Evolutionary conservation across 2,888 invertebrate species (phyloP), one percentile per base, ranked within the genome.

Genomic region (Cecidostiba fungosa): DNA sequence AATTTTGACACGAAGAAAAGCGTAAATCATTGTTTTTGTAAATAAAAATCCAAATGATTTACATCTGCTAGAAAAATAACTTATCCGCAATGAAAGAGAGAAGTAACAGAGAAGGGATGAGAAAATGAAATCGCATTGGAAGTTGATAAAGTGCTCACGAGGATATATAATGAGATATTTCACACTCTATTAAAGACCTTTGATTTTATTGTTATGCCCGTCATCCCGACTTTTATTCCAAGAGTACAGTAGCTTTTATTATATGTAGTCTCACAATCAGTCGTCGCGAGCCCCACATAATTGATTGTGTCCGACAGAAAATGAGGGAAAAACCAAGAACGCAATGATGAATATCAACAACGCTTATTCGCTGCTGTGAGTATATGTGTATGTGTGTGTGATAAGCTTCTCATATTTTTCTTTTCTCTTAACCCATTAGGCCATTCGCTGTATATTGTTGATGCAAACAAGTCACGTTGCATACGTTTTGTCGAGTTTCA

Each of bases 311-410:
- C 23, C 39, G 43, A 39, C 43, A 72, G 43, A 39, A 39, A 72
- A 72, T 23, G 39, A 72, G 39, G 70, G 43, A 72, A 72, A 72
- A 72, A 12, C 72, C 39, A 14, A 72, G 72, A 76, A 50, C 59
- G 23, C 19, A 59, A 59, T 3, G 66, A 14, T 66, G 66, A 66
- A 66, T 29, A 66, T 66, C 66, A 16, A 29, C 66, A 66, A 29
- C 66, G 29, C 66, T 14, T n/a, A n/a, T 8, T 0, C 26, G 29
- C 62, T 19, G n/a, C n/a, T n/a, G n/a, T n/a, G n/a, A n/a, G n/a
- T n/a, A n/a, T n/a, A n/a, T n/a, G n/a, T n/a, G n/a, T n/a, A n/a
- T n/a, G n/a, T n/a, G 23, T 14, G 66, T 6, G 23, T 12, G 66
- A 66, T 66, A 66, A 66, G 66, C 66, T 66, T 66, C 16, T 66